Conservation (phyloP, 2,113 vertebrate species). For the Pituophis catenifer region DNA sequence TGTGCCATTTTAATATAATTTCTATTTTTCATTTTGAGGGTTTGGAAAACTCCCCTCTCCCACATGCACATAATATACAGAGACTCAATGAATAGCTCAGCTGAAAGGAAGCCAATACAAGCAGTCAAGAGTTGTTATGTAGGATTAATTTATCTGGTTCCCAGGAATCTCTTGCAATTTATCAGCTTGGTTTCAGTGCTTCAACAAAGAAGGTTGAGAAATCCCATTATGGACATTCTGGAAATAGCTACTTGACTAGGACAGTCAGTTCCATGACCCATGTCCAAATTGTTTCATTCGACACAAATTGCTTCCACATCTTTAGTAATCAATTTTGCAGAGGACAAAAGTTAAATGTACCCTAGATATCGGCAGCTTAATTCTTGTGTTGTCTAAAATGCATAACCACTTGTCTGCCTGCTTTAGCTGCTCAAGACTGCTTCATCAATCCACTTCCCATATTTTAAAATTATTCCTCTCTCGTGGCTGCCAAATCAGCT, state of each 20-base stretch:
- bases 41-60: not conserved
- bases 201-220: constrained; percentile 31
- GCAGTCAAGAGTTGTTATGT: not conserved
- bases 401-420: constrained; percentile 19
- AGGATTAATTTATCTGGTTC: not conserved
- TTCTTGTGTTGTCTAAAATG: constrained; percentile 29
- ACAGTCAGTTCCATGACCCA: constrained; percentile 36
- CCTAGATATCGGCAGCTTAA: constrained; percentile 35
- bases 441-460: constrained; percentile 1
- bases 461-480: not conserved
- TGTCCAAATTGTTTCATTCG: constrained; percentile 51
- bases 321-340: constrained; percentile 50
- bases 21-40: not conserved
- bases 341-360: constrained; percentile 36
- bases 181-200: not conserved
- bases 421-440: not conserved
- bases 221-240: constrained; percentile 33
- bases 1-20: not conserved
- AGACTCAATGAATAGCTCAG: not conserved
- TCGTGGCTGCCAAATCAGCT: constrained; percentile 2
- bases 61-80: not conserved
- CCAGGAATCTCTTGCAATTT: not conserved
- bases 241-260: constrained; percentile 40
- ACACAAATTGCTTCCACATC: constrained; percentile 47
- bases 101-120: constrained; percentile 7